phyloP scores from a whole-genome alignment of 2,797 vertebrate species.

The Coregonus suidteri region DNA sequence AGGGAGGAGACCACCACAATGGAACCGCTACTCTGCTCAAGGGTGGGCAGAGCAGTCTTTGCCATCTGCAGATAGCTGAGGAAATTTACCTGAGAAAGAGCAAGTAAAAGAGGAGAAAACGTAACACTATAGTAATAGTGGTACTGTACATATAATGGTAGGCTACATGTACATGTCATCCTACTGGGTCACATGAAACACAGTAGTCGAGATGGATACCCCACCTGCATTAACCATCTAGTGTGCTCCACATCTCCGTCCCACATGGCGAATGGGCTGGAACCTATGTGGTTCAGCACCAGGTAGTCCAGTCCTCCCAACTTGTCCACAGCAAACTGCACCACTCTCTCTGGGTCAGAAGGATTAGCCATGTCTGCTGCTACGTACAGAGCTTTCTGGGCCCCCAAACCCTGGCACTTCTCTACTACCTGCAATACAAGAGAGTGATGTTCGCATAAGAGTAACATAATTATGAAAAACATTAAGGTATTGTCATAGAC shows the following conservation, averaged over 20 bases:
- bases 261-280: slow-evolving; percentile 76
- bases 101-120: neutral
- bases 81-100: slow-evolving; percentile 83
- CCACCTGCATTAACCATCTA: slow-evolving; percentile 84
- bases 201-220: neutral
- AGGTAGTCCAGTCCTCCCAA: slow-evolving; percentile 86
- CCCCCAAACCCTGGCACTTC: slow-evolving; percentile 81
- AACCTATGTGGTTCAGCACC: slow-evolving; percentile 85
- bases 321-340: slow-evolving; percentile 80
- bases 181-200: neutral
- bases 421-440: slow-evolving; percentile 74
- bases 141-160: neutral
- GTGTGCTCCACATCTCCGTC: slow-evolving; percentile 74
- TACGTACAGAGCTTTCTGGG: slow-evolving; percentile 78
- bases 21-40: slow-evolving; percentile 80
- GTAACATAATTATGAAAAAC: neutral
- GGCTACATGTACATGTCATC: too few relatives aligned
- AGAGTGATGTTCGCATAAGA: neutral
- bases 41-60: slow-evolving; percentile 74
- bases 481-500: neutral
- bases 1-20: slow-evolving; percentile 85
- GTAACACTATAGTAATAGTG: neutral
- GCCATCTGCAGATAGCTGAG: slow-evolving; percentile 85
- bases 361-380: slow-evolving; percentile 81
- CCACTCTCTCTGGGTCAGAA: slow-evolving; percentile 75